phyloP scores from a whole-genome alignment of 2,113 vertebrate genomes.

The Ceyx melanurus region DNA sequence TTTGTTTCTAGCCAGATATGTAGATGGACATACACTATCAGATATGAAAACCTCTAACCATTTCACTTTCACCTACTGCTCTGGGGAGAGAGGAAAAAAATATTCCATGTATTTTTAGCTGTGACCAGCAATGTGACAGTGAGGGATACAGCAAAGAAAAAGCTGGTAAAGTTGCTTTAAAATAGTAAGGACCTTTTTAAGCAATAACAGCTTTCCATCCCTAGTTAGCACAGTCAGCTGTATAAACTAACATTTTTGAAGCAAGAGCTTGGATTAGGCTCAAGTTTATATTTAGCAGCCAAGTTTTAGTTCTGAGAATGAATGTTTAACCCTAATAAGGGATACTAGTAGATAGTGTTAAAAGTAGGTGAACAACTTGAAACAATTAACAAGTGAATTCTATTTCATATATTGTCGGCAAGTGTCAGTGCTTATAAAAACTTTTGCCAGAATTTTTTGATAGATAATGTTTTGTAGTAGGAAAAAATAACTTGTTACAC shows the following conservation, averaged over 20 bases:
- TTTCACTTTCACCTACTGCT: background rate
- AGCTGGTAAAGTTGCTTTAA: constrained; percentile 26
- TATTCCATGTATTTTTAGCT: constrained; percentile 3
- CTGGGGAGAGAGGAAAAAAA: background rate
- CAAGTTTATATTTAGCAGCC: constrained; percentile 48
- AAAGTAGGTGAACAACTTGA: background rate
- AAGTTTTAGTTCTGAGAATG: constrained; percentile 20
- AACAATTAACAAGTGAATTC: background rate
- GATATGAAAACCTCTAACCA: background rate
- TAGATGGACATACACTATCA: background rate
- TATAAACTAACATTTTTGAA: constrained; percentile 51
- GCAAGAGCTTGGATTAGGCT: constrained; percentile 23
- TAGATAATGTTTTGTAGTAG: background rate
- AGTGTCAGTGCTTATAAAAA: background rate
- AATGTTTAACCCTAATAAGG: constrained; percentile 35
- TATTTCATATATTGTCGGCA: background rate
- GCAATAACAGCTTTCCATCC: constrained; percentile 36
- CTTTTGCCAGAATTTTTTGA: too few relatives aligned
- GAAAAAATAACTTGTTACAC: background rate
- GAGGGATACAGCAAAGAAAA: background rate
- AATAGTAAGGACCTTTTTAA: constrained; percentile 39
- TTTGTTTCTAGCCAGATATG: background rate
- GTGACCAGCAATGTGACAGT: background rate
- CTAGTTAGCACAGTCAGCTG: constrained; percentile 34
- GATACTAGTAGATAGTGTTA: background rate